A percentile compares a stretch with the other conserved stretches of the same genome.
phyloP scores from a whole-genome alignment of 2,113 vertebrate genomes.

The Salminus brasiliensis region DNA sequence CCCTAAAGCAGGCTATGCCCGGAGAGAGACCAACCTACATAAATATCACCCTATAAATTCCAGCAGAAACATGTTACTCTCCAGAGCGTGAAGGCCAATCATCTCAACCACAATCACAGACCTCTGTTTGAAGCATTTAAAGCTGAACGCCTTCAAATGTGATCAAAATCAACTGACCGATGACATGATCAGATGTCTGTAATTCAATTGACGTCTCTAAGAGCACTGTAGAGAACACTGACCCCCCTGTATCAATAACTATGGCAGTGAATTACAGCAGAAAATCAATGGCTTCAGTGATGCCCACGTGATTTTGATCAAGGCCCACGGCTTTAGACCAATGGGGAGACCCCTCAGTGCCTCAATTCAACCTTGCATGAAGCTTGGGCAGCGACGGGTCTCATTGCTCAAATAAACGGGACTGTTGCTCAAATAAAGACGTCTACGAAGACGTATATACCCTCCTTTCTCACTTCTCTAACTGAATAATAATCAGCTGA shows the following conservation, averaged over 20 bases:
- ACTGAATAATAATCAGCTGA: no score
- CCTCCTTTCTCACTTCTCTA: no score
- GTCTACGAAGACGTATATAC: no score
- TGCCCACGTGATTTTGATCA: not conserved
- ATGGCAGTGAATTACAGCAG: not conserved
- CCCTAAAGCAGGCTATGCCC: not conserved
- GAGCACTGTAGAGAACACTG: not conserved
- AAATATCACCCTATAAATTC: not conserved
- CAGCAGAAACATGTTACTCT: not conserved
- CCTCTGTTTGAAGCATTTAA: no score
- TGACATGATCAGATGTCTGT: not conserved
- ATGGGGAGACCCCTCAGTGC: not conserved
- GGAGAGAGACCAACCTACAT: not conserved
- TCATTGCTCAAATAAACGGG: no score
- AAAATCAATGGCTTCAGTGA: not conserved
- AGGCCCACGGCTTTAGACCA: not conserved
- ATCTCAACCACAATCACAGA: not conserved
- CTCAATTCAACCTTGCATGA: not conserved
- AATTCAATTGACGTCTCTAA: not conserved
- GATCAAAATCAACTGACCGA: not conserved
- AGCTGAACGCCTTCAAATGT: no score
- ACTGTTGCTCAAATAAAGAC: no score
- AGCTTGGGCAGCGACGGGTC: not conserved
- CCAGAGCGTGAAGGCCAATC: no score
- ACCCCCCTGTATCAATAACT: slow-evolving; percentile 5